phyloP scores from a whole-genome alignment of 2,113 vertebrate genomes.

The Gymnarchus niloticus region DNA sequence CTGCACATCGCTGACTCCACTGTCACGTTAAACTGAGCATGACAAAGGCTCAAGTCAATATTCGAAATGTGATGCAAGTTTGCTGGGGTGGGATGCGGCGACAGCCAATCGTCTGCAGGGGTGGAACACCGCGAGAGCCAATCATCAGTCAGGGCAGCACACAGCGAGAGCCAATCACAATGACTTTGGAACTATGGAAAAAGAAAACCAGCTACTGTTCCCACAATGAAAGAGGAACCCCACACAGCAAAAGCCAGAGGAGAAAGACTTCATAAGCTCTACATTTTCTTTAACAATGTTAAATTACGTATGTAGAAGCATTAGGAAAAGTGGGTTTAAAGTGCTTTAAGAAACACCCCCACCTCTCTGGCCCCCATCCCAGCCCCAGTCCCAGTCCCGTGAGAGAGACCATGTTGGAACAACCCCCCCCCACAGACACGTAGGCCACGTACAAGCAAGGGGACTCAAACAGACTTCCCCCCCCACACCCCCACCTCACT shows the following conservation, averaged over 20 bases:
- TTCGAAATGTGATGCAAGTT: background rate
- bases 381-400: background rate
- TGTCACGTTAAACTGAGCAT: background rate
- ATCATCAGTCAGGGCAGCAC: background rate
- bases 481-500: background rate
- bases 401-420: no score
- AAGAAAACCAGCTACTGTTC: background rate
- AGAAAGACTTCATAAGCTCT: background rate
- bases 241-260: background rate
- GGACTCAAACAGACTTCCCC: background rate
- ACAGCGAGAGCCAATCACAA: background rate
- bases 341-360: background rate
- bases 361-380: no score
- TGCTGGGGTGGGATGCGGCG: background rate
- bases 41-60: background rate
- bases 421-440: background rate
- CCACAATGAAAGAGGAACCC: background rate
- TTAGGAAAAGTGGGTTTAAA: background rate
- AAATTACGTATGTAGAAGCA: background rate
- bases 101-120: background rate
- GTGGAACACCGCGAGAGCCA: background rate
- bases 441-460: constrained; percentile 5
- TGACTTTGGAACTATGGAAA: background rate
- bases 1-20: background rate
- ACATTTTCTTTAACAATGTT: background rate